phyloP scores from a whole-genome alignment of 2,797 vertebrate species.

The Siniperca undulata region DNA sequence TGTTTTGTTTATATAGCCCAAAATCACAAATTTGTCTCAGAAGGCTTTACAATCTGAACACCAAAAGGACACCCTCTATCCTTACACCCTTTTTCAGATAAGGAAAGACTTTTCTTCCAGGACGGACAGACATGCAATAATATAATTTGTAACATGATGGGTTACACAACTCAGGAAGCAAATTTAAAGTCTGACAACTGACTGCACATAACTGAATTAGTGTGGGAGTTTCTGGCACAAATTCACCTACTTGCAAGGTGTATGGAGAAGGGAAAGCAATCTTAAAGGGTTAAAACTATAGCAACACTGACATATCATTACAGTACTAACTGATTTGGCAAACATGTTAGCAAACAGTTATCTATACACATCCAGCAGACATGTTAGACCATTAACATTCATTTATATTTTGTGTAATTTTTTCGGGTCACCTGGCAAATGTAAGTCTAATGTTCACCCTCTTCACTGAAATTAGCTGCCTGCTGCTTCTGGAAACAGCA shows the following conservation, averaged over 20 bases:
- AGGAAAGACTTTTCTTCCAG: not conserved
- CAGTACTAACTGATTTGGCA: not conserved
- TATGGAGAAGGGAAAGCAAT: conserved; percentile 2
- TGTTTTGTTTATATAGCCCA: not conserved
- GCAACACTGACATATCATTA: not conserved
- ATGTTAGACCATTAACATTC: not conserved
- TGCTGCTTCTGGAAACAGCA: not conserved
- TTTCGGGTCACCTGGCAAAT: not conserved
- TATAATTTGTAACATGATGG: not conserved
- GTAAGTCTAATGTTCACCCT: not conserved
- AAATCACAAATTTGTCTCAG: not conserved
- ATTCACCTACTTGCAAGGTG: not conserved
- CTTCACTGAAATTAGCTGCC: not conserved
- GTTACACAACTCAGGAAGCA: not conserved
- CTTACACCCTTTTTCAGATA: not conserved
- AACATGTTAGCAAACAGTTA: not conserved
- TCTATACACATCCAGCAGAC: not conserved
- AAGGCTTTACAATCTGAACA: not conserved
- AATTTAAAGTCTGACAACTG: not conserved
- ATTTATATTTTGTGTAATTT: not conserved
- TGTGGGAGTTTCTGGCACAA: conserved; percentile 12
- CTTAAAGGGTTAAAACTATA: not conserved
- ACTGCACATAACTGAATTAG: not conserved
- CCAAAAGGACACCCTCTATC: not conserved
- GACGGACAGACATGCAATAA: not conserved